phyloP scores from a whole-genome alignment of 2,888 invertebrate genomes.

The Platypus cylindrus region DNA sequence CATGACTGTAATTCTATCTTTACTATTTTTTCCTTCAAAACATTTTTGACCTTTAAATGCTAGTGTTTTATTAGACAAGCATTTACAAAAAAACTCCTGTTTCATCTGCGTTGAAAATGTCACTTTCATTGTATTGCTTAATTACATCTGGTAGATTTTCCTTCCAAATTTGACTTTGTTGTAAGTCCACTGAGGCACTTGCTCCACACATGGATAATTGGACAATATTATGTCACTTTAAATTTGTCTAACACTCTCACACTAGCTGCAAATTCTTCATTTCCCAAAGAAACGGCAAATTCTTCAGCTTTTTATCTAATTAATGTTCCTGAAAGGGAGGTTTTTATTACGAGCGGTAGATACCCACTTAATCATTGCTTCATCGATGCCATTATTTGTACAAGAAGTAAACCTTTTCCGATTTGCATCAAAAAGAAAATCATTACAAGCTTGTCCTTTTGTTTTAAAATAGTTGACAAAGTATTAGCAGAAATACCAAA shows the following conservation, averaged over 20 bases:
- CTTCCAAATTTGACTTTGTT: conserved; percentile 1
- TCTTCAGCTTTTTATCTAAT: no score
- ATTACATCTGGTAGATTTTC: neutral
- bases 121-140: conserved; percentile 1
- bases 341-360: no score
- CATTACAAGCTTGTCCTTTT: conserved; percentile 1
- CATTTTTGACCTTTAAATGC: no score
- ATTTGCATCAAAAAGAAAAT: no score
- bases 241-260: conserved; percentile 4
- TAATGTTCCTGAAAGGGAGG: no score
- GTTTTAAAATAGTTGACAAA: conserved; percentile 1
- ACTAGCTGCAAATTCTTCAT: conserved; percentile 4
- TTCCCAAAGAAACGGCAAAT: conserved; percentile 3
- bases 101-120: conserved; percentile 1
- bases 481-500: conserved; percentile 2
- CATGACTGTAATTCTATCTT: no score
- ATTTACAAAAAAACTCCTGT: no score
- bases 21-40: no score
- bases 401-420: no score
- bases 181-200: conserved; percentile 1
- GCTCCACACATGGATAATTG: conserved; percentile 1
- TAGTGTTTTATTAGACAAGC: neutral
- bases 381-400: no score
- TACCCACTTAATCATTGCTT: no score
- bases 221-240: conserved; percentile 5